Percentiles rank a stretch among this genome's conserved stretches.
phyloP scores from a whole-genome alignment of 2,113 vertebrate species.

The Malurus cyaneus region DNA sequence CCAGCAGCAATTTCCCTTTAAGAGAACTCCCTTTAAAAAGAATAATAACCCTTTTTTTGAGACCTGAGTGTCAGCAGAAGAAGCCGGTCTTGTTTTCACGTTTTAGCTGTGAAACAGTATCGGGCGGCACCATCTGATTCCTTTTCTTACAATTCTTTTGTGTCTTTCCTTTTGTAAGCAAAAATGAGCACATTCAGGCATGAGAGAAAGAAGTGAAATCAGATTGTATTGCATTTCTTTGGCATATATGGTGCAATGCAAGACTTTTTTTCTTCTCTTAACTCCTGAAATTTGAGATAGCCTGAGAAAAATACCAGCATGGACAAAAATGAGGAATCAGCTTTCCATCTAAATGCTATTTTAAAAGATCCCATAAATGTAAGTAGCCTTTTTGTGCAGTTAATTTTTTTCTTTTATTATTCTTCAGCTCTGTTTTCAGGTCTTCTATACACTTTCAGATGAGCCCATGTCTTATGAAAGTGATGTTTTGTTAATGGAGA shows the following conservation, averaged over 20 bases:
- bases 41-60: conserved; percentile 44
- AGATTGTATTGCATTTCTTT: conserved; percentile 68
- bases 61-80: conserved; percentile 4
- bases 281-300: conserved; percentile 57
- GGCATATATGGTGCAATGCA: conserved; percentile 12
- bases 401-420: conserved; percentile 26
- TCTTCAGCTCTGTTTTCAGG: conserved; percentile 26
- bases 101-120: conserved; percentile 62
- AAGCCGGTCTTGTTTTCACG: conserved; percentile 54
- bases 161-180: conserved; percentile 68
- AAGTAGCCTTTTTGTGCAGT: conserved; percentile 38
- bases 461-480: not conserved
- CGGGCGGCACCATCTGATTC: conserved; percentile 62
- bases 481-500: conserved; percentile 14
- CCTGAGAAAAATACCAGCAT: conserved; percentile 32
- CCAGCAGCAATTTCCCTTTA: conserved; percentile 29
- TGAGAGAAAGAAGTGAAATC: conserved; percentile 64
- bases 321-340: conserved; percentile 37
- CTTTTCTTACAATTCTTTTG: conserved; percentile 70
- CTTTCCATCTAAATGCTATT: conserved; percentile 46
- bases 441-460: not conserved
- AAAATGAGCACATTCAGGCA: conserved; percentile 65
- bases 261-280: conserved; percentile 22
- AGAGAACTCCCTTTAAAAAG: conserved; percentile 38
- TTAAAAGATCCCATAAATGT: conserved; percentile 36